Conservation (phyloP, 2,888 invertebrate genomes). For the Drosophila rellima region DNA sequence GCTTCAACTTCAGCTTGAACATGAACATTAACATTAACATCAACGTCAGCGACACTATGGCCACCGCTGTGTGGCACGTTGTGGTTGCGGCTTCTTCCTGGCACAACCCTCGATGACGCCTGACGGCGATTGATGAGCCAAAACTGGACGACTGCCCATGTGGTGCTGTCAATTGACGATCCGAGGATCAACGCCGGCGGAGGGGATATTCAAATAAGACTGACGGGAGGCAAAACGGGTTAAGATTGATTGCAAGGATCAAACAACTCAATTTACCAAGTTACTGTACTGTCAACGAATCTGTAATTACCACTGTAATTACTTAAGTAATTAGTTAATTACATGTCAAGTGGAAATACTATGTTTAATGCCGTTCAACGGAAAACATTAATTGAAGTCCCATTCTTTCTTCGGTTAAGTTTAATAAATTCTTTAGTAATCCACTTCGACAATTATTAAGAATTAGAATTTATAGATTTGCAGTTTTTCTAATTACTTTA, state of each 20-base stretch:
- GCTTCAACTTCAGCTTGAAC: conserved; percentile 2
- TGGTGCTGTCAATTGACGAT: conserved; percentile 46
- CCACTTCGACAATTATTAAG: too few relatives aligned
- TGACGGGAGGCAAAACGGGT: conserved; percentile 1
- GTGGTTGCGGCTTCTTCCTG: conserved; percentile 34
- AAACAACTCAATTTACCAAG: conserved; percentile 22
- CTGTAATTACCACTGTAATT: conserved; percentile 5
- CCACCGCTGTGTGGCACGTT: conserved; percentile 40
- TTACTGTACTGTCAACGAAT: background rate
- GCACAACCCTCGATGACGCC: conserved; percentile 44
- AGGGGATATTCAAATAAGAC: conserved; percentile 39
- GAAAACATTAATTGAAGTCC: too few relatives aligned
- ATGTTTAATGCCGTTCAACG: background rate
- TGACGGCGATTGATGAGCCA: conserved; percentile 72
- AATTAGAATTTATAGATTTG: too few relatives aligned
- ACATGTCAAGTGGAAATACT: background rate
- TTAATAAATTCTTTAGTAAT: too few relatives aligned
- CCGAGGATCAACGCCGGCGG: conserved; percentile 14
- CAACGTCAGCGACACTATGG: conserved; percentile 35
- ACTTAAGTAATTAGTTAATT: background rate
- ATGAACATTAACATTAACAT: conserved; percentile 5
- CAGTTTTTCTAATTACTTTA: too few relatives aligned
- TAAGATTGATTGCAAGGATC: conserved; percentile 13
- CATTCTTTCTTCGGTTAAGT: too few relatives aligned
- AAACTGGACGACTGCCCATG: conserved; percentile 46